Percentiles rank a stretch among this genome's conserved stretches.
Conservation (phyloP, 1,140 invertebrate species). For the Tetranychus cinnabarinus region DNA sequence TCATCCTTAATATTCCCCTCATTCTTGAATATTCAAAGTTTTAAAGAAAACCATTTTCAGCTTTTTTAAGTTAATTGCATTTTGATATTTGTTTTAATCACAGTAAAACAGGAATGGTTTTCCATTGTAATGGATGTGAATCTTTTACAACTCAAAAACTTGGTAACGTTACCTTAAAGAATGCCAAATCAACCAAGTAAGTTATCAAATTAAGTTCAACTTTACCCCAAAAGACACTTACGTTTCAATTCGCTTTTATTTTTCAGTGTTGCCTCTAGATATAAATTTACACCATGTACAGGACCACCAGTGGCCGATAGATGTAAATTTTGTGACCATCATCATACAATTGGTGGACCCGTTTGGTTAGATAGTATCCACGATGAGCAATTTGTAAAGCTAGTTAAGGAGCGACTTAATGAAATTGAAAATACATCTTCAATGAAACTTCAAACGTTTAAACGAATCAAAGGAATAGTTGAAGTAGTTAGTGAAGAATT, state of each 20-base stretch:
- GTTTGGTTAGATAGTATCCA: conserved; percentile 75
- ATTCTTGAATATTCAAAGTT: too few species aligned
- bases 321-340: conserved; percentile 51
- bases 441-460: conserved; percentile 28
- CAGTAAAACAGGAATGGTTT: conserved; percentile 59
- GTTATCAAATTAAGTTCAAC: background rate
- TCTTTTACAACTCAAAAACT: conserved; percentile 47
- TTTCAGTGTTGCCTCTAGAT: conserved; percentile 1
- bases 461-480: conserved; percentile 39
- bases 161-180: conserved; percentile 19
- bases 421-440: background rate
- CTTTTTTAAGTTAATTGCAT: background rate
- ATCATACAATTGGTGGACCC: conserved; percentile 63
- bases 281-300: conserved; percentile 36
- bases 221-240: background rate
- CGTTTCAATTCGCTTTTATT: background rate
- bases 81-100: conserved; percentile 13
- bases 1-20: too few species aligned
- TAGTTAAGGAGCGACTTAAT: background rate
- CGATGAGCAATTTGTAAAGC: conserved; percentile 42
- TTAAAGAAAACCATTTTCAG: too few species aligned
- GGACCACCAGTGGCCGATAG: conserved; percentile 35
- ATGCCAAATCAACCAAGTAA: conserved; percentile 18
- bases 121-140: conserved; percentile 70
- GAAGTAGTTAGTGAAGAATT: conserved; percentile 40